Evolutionary conservation across 2,113 vertebrate genomes (phyloP), one percentile per base, ranked within the genome.

Genomic region (Mirza zaza): DNA sequence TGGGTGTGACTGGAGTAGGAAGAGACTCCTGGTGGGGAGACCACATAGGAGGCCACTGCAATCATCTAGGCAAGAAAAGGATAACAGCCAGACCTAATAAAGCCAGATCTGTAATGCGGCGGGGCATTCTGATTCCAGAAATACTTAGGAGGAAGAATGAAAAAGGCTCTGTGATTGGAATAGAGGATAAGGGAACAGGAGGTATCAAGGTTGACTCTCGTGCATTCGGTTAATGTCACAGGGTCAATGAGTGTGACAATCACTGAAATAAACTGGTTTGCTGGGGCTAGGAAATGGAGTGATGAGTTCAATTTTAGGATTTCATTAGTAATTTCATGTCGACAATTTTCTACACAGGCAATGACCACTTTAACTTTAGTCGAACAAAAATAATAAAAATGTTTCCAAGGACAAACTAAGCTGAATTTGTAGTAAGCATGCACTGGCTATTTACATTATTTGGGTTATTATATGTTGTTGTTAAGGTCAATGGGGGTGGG

Each of bases 361-460:
- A 32, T 50, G 88, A 88, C 79, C 23, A 79, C 29, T 71, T 91
- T 82, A 86, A 65, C 5, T 79, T 63, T 75, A 75, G 23, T 71
- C 36, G 50, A 75, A 75, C 11, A 73, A 13, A 4, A 13, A 67
- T 55, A 55, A 55, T 55, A 55, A 55, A 55, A 55, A 55, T 18
- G 10, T 71, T 87, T 65, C 39, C 71, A 79, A 63, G 23, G 45
- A 90, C 61, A 93, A 82, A 83, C 96, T 68, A 80, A 90, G 50
- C 11, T 94, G 63, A 59, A 34, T 61, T 87, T 85, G 84, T 81
- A 61, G 25, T 3, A 36, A 87, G 25, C 13, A 77, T 65, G 23
- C 29, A 61, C 2, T 91, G 34, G 0, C 29, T 17, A 52, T 10
- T 80, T 90, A n/a, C 89, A 71, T 25, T 32, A 57, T 59, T 83